phyloP scores from a whole-genome alignment of 2,888 invertebrate genomes.

The Cephalotes varians region DNA sequence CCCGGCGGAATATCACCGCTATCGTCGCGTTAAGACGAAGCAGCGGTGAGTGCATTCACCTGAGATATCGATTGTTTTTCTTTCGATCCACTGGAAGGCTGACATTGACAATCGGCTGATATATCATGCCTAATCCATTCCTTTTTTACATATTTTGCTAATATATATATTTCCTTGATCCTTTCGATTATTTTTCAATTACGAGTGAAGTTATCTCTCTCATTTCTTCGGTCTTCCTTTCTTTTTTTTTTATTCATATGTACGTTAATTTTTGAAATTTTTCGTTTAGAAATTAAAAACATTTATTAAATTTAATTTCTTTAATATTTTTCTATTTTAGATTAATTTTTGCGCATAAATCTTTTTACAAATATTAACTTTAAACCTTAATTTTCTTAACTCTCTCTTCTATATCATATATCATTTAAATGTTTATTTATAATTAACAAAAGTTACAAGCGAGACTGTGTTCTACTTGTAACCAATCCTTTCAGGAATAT shows the following conservation, averaged over 20 bases:
- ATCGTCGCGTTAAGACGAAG: slow-evolving; percentile 82
- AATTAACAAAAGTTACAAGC: not conserved
- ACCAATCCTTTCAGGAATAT: not conserved
- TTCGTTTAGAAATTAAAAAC: not conserved
- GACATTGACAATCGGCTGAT: slow-evolving; percentile 50
- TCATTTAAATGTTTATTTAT: not conserved
- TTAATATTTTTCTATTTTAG: not conserved
- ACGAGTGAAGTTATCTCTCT: not conserved
- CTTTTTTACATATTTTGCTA: not conserved
- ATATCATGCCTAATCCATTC: slow-evolving; percentile 30
- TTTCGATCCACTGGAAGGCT: slow-evolving; percentile 47
- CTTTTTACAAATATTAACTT: not conserved
- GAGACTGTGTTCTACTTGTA: not conserved
- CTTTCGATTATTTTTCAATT: not conserved
- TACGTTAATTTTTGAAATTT: not conserved
- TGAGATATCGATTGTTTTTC: slow-evolving; percentile 52
- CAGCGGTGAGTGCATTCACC: slow-evolving; percentile 80
- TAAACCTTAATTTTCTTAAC: not conserved
- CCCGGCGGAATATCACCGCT: slow-evolving; percentile 79
- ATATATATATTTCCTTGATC: not conserved
- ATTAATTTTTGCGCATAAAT: not conserved
- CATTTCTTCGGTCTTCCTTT: not conserved
- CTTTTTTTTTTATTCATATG: not conserved
- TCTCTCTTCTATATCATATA: not conserved
- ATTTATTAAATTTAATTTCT: slow-evolving; percentile 2